Percentiles rank a stretch among this genome's conserved stretches.
Evolutionary conservation across 2,797 vertebrate species (phyloP).

Genomic region (Syngnathus acus): DNA sequence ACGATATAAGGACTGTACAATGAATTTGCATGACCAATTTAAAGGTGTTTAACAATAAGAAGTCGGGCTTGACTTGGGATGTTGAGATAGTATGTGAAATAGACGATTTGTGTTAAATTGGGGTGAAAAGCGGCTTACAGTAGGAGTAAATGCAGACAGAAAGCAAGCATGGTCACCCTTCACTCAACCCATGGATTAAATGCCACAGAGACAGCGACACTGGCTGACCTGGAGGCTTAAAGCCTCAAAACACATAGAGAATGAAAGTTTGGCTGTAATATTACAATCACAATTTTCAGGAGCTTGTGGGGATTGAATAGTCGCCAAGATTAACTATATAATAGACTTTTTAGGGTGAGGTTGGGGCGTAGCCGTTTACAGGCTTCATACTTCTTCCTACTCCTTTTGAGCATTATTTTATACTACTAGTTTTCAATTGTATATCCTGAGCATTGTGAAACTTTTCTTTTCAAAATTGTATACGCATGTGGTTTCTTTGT

Average conservation of each 20-base stretch:
- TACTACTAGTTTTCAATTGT: no score
- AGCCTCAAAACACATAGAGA: slow-evolving; percentile 28
- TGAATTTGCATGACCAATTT: no score
- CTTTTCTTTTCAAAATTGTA: no score
- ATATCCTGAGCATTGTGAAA: no score
- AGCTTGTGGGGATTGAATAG: not conserved
- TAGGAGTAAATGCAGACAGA: slow-evolving; percentile 36
- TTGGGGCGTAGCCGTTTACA: not conserved
- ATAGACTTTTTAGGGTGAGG: not conserved
- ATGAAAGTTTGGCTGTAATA: not conserved
- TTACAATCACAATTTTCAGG: not conserved
- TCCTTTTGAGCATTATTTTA: no score
- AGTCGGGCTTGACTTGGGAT: slow-evolving; percentile 3
- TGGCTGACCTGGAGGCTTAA: slow-evolving; percentile 47
- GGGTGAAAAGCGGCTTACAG: slow-evolving; percentile 61
- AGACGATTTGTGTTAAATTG: slow-evolving; percentile 67
- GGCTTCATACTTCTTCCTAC: no score
- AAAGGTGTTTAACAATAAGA: no score
- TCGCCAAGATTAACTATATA: not conserved
- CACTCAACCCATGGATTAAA: slow-evolving; percentile 66
- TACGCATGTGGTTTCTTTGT: no score
- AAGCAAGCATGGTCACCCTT: slow-evolving; percentile 60
- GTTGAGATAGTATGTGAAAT: slow-evolving; percentile 48
- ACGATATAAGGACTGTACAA: no score
- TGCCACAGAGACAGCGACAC: slow-evolving; percentile 55